A percentile compares a stretch with the other conserved stretches of the same genome.
phyloP scores from a whole-genome alignment of 2,113 vertebrate genomes.

The Platichthys stellatus region DNA sequence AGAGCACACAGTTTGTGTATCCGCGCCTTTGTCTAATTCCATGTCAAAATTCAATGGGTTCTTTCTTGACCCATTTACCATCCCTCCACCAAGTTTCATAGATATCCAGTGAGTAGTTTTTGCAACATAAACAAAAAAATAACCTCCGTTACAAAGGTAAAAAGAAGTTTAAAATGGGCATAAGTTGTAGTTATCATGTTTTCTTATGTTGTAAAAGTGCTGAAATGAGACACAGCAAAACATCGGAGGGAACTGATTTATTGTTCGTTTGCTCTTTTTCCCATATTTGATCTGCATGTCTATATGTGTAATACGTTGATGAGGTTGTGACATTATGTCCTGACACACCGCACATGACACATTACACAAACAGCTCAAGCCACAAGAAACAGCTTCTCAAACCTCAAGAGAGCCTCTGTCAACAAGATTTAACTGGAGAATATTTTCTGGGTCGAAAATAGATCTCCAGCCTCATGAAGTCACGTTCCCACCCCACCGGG shows the following conservation, averaged over 20 bases:
- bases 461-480: background rate
- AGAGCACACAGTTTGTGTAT: too few relatives aligned
- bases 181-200: too few relatives aligned
- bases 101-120: too few relatives aligned
- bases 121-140: too few relatives aligned
- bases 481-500: background rate
- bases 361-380: background rate
- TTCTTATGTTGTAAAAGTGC: too few relatives aligned
- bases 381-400: background rate
- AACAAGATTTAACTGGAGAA: background rate
- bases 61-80: too few relatives aligned
- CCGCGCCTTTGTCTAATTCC: too few relatives aligned
- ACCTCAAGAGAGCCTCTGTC: background rate
- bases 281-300: background rate
- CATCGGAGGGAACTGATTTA: background rate
- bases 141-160: too few relatives aligned
- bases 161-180: too few relatives aligned
- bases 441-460: conserved; percentile 1
- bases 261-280: background rate
- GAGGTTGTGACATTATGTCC: background rate
- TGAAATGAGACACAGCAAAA: background rate
- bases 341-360: background rate
- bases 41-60: too few relatives aligned
- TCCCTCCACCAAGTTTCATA: too few relatives aligned
- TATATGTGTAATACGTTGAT: background rate